Conservation (phyloP, 2,888 invertebrate species). For the Caenorhabditis sinica region DNA sequence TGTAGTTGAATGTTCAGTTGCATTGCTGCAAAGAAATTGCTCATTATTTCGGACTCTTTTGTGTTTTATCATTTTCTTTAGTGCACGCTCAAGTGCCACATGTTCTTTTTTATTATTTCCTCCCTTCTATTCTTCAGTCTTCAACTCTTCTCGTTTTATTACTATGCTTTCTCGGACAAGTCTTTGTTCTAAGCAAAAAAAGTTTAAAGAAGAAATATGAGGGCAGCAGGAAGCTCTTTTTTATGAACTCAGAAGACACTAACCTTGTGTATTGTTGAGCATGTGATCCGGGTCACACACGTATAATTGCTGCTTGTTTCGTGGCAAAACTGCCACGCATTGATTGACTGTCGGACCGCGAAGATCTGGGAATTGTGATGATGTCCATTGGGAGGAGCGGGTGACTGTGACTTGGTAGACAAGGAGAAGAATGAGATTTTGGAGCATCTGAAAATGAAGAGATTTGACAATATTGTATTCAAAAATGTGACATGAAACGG, state of each 20-base stretch:
- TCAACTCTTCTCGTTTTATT: constrained; percentile 52
- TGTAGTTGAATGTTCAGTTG: constrained; percentile 79
- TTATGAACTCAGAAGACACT: no score
- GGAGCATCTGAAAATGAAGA: constrained; percentile 13
- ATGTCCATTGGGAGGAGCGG: constrained; percentile 73
- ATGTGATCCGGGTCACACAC: constrained; percentile 83
- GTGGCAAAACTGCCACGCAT: constrained; percentile 71
- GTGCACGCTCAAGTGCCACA: constrained; percentile 49
- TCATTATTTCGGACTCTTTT: background rate
- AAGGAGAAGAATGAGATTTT: constrained; percentile 29
- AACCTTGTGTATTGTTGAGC: constrained; percentile 82
- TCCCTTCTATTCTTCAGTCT: constrained; percentile 2
- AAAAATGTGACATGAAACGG: no score
- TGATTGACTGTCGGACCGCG: constrained; percentile 79
- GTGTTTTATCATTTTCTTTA: background rate
- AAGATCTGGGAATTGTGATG: constrained; percentile 70
- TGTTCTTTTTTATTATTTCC: constrained; percentile 32
- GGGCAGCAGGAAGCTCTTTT: constrained; percentile 3
- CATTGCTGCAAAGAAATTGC: constrained; percentile 71
- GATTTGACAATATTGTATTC: no score
- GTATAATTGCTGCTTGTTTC: constrained; percentile 77
- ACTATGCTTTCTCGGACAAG: constrained; percentile 36
- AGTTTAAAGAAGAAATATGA: constrained; percentile 13
- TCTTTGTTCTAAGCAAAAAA: constrained; percentile 25
- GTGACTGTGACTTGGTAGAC: constrained; percentile 24